Conservation (phyloP, 2,797 vertebrate species). For the Merluccius polli region DNA sequence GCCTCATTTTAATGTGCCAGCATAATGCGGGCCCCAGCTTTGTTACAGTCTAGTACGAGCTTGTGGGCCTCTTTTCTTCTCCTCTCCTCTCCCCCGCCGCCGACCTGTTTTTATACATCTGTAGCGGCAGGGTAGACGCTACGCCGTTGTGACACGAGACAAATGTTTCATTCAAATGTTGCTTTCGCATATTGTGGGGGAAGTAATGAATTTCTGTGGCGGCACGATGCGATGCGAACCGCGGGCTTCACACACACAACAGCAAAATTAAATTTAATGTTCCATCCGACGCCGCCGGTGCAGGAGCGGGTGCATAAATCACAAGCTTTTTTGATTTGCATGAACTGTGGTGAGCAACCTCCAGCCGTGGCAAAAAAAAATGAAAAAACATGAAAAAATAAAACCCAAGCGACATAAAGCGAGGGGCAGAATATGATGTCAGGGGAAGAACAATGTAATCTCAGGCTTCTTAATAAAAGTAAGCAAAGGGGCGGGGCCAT, state of each 20-base stretch:
- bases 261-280: constrained; percentile 98
- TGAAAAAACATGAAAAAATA: too few relatives aligned
- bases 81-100: constrained; percentile 29
- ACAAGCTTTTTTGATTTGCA: constrained; percentile 89
- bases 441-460: constrained; percentile 89
- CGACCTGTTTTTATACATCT: constrained; percentile 43
- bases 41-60: constrained; percentile 62
- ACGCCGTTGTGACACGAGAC: constrained; percentile 91
- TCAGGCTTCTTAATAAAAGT: constrained; percentile 82
- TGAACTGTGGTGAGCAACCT: constrained; percentile 82
- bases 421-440: constrained; percentile 84
- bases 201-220: constrained; percentile 91
- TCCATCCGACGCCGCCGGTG: constrained; percentile 71
- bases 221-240: constrained; percentile 52
- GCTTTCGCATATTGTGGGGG: constrained; percentile 93
- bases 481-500: constrained; percentile 68
- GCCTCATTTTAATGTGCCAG: constrained; percentile 70
- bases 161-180: constrained; percentile 99
- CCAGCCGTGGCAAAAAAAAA: constrained; percentile 76
- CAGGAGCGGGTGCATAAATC: constrained; percentile 92
- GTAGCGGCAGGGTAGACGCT: constrained; percentile 75
- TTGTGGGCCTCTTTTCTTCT: constrained; percentile 34
- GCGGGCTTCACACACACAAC: constrained; percentile 32
- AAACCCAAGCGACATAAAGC: constrained; percentile 66
- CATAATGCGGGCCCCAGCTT: constrained; percentile 56